Conservation (phyloP, 2,888 invertebrate species). For the Andrena trimmerana region DNA sequence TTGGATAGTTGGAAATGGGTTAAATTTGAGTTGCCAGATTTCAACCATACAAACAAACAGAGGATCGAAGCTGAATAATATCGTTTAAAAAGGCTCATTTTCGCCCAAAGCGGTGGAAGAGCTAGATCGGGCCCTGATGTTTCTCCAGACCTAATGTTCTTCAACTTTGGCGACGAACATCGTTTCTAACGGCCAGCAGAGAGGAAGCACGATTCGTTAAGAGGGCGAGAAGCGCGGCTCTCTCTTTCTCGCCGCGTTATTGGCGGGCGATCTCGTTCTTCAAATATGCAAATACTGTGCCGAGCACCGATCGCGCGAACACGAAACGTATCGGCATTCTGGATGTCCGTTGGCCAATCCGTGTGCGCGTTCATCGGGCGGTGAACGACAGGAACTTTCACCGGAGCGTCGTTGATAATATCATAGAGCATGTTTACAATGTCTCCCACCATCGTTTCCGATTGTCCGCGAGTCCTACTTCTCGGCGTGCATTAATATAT, state of each 20-base stretch:
- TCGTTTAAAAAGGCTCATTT: no score
- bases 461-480: constrained; percentile 60
- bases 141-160: no score
- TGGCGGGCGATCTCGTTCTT: constrained; percentile 17
- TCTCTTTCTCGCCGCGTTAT: constrained; percentile 14
- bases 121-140: no score
- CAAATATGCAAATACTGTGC: constrained; percentile 16
- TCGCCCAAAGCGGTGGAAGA: no score
- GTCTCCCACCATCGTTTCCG: constrained; percentile 45
- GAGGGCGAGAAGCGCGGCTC: neutral
- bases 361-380: constrained; percentile 43
- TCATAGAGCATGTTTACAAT: constrained; percentile 62
- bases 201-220: no score
- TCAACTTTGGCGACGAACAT: no score
- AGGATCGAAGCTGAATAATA: no score
- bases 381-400: constrained; percentile 66
- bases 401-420: constrained; percentile 65
- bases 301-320: constrained; percentile 5
- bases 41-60: no score
- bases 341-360: constrained; percentile 53
- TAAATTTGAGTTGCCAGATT: no score
- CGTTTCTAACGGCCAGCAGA: no score
- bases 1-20: no score
- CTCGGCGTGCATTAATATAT: constrained; percentile 35
- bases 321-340: constrained; percentile 51